These are phyloP conservation scores for Scolopax rusticola DNA, from an alignment of 2,797 vertebrate species.

Conservation along the genomic window DNA sequence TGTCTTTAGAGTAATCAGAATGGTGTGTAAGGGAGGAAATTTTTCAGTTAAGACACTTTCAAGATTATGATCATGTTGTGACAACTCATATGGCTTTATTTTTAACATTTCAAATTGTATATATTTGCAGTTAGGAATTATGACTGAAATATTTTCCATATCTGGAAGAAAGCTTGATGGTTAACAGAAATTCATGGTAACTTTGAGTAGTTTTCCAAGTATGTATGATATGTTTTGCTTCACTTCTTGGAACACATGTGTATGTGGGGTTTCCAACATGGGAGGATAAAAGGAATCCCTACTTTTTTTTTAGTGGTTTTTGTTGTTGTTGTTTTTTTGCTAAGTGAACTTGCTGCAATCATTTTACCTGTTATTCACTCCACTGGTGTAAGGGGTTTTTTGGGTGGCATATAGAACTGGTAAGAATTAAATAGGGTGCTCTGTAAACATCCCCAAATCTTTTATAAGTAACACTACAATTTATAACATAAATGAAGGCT, in stretches of 20 bases:
- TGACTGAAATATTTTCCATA: neutral
- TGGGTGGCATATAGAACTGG: neutral
- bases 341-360: neutral
- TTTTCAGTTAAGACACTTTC: neutral
- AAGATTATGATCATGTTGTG: neutral
- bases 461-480: neutral
- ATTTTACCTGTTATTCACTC: neutral
- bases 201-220: neutral
- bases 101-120: neutral
- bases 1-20: neutral
- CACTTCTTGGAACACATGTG: fast-evolving
- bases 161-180: neutral
- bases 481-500: neutral
- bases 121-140: neutral
- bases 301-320: neutral
- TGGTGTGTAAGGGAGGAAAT: neutral
- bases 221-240: neutral
- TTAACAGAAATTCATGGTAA: neutral
- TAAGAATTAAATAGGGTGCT: neutral
- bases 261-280: neutral
- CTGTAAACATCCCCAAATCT: neutral
- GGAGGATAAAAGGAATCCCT: neutral
- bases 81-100: neutral
- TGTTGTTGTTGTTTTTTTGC: neutral
- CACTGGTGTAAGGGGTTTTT: neutral